These are phyloP conservation scores for Porites rus DNA, from an alignment of 92 coral and sea anemone species.

Conservation along the genomic window DNA sequence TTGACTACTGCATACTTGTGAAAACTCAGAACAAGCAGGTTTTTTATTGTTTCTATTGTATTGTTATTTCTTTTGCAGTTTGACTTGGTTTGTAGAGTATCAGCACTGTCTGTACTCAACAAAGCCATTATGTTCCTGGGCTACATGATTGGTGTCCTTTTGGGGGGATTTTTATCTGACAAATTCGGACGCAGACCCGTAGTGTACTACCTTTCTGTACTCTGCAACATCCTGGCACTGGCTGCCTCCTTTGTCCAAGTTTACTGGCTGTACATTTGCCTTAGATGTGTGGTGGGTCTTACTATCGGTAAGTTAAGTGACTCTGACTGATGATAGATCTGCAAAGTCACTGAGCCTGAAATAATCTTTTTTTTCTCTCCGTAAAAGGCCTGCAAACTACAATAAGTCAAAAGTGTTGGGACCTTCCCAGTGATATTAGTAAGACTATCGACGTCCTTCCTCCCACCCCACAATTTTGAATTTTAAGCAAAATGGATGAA, in stretches of 20 bases:
- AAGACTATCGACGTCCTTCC: too few species aligned
- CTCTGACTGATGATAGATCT: too few species aligned
- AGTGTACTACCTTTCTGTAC: slow-evolving; percentile 44
- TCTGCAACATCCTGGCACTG: slow-evolving; percentile 51
- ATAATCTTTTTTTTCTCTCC: too few species aligned
- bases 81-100: slow-evolving; percentile 75
- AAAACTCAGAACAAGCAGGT: neutral
- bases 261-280: slow-evolving; percentile 42
- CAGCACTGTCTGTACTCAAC: slow-evolving; percentile 59
- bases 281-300: slow-evolving; percentile 49
- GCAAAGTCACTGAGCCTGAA: too few species aligned
- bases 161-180: slow-evolving; percentile 67
- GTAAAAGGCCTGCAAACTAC: too few species aligned
- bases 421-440: too few species aligned
- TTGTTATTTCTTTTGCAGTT: slow-evolving; percentile 46
- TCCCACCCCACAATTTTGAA: too few species aligned
- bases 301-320: slow-evolving; percentile 44
- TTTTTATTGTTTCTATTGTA: neutral
- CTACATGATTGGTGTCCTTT: slow-evolving; percentile 55
- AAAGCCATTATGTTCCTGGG: slow-evolving; percentile 73
- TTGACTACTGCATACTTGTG: too few species aligned
- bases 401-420: too few species aligned
- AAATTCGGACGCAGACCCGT: slow-evolving; percentile 69
- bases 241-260: slow-evolving; percentile 44
- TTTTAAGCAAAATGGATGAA: too few species aligned